Evolutionary conservation across 2,113 vertebrate genomes (phyloP), one percentile per base, ranked within the genome.

Genomic region (Phainopepla nitens): DNA sequence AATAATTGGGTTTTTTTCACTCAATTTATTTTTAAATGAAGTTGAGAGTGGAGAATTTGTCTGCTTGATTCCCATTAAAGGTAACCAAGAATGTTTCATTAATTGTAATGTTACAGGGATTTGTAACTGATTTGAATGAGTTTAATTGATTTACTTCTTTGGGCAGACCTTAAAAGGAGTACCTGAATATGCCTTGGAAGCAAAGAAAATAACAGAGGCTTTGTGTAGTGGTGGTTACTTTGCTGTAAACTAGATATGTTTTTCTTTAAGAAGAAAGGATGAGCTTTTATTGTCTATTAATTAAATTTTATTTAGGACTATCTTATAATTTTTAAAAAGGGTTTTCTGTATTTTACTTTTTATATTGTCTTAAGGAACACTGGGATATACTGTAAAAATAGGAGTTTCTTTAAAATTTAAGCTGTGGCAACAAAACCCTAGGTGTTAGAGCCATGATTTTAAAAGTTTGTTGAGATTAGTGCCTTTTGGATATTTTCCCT

Each of bases 141-240:
- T 86, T 95, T 94, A 97, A 96, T 95, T 96, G 61, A 96, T 92
- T 95, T 96, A 93, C 14, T 72, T 47, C 81, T 78, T 4, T 47
- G 42, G 49, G 53, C 20, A 78, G 44, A 25, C 66, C 70, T 84
- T 82, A 89, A 92, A 92, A 93, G 47, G 21, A 75, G 16, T 44
- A 84, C 82, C 90, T 85, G 80, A 88, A 87, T 62, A 20, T 53
- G 31, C 54, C 64, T 41, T 76, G 47, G 47, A 88, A 91, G 47
- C 22, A 81, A 75, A 91, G 36, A 70, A 82, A 91, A 77, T 36
- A 95, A 50, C 42, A 75, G 47, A 45, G 14, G 13, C 33, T 96
- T 96, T 91, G 33, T 93, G 75, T 75, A 61, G 31, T 62, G 33
- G 9, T 70, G n/a, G 61, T 28, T 76, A 36, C 82, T 87, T 86